phyloP scores from a whole-genome alignment of 2,113 vertebrate genomes.

The Pandion haliaetus region DNA sequence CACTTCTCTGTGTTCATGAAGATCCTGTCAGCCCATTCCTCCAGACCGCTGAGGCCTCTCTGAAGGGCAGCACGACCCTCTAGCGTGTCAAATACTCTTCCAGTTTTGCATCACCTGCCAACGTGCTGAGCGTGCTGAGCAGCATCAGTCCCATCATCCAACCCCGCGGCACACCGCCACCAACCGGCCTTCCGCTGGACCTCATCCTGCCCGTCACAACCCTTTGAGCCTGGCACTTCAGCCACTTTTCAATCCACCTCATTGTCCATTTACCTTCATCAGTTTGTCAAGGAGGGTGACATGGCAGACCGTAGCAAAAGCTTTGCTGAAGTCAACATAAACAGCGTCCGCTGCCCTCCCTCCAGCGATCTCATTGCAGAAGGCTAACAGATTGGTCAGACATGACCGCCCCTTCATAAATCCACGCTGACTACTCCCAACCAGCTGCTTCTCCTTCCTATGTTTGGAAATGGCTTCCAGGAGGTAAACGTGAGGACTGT shows the following conservation, averaged over 20 bases:
- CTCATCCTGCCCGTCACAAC: not conserved
- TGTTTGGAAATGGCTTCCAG: not conserved
- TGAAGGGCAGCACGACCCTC: not conserved
- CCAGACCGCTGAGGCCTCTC: not conserved
- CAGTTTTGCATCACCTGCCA: not conserved
- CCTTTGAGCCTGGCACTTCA: not conserved
- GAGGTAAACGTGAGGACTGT: not conserved
- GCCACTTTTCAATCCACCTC: not conserved
- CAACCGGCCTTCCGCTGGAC: not conserved
- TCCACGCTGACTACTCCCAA: not conserved
- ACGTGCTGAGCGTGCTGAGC: not conserved
- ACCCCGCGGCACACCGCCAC: not conserved
- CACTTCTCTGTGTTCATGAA: not conserved
- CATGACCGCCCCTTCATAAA: not conserved
- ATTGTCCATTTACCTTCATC: not conserved
- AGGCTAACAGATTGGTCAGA: not conserved
- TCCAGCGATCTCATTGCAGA: not conserved
- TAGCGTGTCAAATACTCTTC: not conserved
- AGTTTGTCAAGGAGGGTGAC: not conserved
- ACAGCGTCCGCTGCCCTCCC: not conserved
- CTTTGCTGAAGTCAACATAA: not conserved
- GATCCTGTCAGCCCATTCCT: not conserved
- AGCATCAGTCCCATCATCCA: not conserved
- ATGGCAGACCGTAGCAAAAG: not conserved
- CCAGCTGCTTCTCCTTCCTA: not conserved